Evolutionary conservation across 2,113 vertebrate species (phyloP).

Genomic region (Trachemys scripta): DNA sequence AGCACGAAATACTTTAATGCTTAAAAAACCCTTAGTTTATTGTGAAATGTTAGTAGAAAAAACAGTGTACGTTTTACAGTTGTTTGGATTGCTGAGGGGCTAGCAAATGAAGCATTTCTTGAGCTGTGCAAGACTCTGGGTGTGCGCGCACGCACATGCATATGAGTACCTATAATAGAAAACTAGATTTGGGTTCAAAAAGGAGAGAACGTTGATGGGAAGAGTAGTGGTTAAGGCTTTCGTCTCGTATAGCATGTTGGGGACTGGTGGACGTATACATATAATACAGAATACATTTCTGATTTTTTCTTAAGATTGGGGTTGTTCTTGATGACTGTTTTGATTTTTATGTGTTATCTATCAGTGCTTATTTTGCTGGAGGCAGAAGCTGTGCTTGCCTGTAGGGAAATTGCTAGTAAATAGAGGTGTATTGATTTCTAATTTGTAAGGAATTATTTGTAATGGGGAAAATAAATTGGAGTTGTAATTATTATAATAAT

Average conservation of each 20-base stretch:
- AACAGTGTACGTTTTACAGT: not conserved
- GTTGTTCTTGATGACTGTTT: not conserved
- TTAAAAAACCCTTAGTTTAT: not conserved
- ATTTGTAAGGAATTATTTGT: constrained; percentile 45
- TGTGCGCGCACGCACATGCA: not conserved
- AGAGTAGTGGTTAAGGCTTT: not conserved
- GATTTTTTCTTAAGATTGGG: not conserved
- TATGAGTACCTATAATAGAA: not conserved
- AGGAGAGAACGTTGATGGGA: not conserved
- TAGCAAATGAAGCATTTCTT: not conserved
- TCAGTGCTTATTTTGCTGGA: constrained; percentile 12
- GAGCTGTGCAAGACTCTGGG: too few species aligned
- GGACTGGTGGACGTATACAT: not conserved
- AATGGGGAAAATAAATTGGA: not conserved
- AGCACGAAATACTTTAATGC: not conserved
- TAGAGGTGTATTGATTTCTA: not conserved
- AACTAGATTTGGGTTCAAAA: not conserved
- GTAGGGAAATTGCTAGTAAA: not conserved
- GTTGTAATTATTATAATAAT: constrained; percentile 9
- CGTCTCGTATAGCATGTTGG: not conserved
- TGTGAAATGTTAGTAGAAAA: too few species aligned
- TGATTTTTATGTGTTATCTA: not conserved
- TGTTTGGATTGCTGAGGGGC: not conserved
- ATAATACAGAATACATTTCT: not conserved
- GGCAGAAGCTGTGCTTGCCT: constrained; percentile 43